Base-by-base conservation (phyloP, 2,797 vertebrate genomes). In the Danio jaintianensis region DNA sequence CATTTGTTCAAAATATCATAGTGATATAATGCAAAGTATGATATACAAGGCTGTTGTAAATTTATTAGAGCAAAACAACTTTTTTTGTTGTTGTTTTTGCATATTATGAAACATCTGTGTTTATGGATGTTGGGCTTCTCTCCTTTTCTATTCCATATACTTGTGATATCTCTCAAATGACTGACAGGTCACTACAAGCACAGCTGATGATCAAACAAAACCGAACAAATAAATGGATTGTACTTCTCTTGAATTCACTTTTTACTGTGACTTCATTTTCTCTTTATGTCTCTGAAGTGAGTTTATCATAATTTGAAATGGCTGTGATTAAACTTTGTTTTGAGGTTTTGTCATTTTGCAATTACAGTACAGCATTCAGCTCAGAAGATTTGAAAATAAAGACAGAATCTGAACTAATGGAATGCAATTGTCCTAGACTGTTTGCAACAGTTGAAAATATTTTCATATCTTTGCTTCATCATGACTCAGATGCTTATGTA, bases 181-280 rank as follows among this genome's bases (percentile, higher is more conserved):
- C 78, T 79, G 73, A 52, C 48, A 42, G 83, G 81, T 84, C 71
- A 75, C 20, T 67, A 79, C 48, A 86, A 84, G 85, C 85, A 86
- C 85, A 86, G 82, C 84, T 79, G 61, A 83, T 47, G 74, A 85
- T 76, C 56, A 40, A 86, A 86, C 61, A 62, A 70, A 64, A 70
- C 16, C 15, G 5, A 80, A 78, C 75, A 80, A 86, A 82, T 82
- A 75, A 84, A 82, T 42, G 22, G 70, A 78, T 74, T 77, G 66
- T 79, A 77, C 58, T 83, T 79, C 70, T 76, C 76, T 75, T 45
- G 9, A n/a, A 53, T 50, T 75, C 20, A 52, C 62, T 61, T 82
- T 73, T 45, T 72, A 40, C 48, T 67, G 64, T 72, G 56, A 75
- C 20, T 20, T 73, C 36, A n/a, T 47, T 61, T 8, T 20, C 10